Evolutionary conservation across 2,888 invertebrate genomes (phyloP), one percentile per base, ranked within the genome.

Genomic region (Polydesmus complanatus): DNA sequence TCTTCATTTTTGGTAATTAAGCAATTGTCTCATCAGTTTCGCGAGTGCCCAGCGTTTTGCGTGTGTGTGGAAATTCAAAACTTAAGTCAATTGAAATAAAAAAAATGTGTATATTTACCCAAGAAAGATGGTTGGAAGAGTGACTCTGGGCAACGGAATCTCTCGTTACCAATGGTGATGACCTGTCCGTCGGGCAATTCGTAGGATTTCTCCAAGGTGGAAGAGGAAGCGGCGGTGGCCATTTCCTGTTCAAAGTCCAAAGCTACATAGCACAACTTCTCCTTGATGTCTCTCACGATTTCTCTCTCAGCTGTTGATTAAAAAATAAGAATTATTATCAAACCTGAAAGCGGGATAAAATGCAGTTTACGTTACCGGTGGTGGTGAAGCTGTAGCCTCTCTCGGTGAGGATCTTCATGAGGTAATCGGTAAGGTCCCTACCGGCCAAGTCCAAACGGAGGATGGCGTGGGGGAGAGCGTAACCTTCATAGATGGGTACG

Each of bases 211-310:
- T 93, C 93, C 70, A 93, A 79, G 51, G 90, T 88, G 68, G 88
- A 88, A 68, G 89, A 89, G 54, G 88, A 84, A 60, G 91, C 90
- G 65, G 92, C 91, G 66, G 91, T 92, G 72, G 88, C 88, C 92
- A 92, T 91, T 79, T 92, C 92, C 78, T 92, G 90, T 77, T 92
- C 91, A 73, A 92, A 92, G 83, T 92, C 92, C 68, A 92, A 79
- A 64, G 92, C 92, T 65, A 92, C 88, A 77, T 92, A 92, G 80
- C 91, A 92, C 68, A 92, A 79, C 78, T 92, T 93, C 75, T 92
- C 91, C 79, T 92, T 92, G 78, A 94, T 92, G 77, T 94, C 92
- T 70, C 92, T 84, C 65, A 93, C 93, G 73, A 93, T 93, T 81
- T 93, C 93, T 71, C 90, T 80, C 68, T 79, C 79, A 56, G 75